phyloP scores from a whole-genome alignment of 2,888 invertebrate species.

The Oligia strigilis region DNA sequence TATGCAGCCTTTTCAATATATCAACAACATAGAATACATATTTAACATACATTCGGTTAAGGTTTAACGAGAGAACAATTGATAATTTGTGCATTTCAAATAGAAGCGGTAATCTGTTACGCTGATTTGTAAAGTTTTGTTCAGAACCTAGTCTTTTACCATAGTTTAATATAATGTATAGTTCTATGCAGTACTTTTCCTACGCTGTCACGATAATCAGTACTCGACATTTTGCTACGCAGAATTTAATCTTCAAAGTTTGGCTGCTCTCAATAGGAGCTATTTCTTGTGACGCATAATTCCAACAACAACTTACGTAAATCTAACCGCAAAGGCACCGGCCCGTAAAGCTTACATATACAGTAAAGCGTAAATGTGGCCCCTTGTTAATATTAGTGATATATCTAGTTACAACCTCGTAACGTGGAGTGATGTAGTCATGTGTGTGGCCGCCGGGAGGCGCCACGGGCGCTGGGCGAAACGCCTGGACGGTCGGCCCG shows the following conservation, averaged over 20 bases:
- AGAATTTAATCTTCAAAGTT: conserved; percentile 3
- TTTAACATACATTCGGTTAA: neutral
- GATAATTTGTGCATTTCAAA: neutral
- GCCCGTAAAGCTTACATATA: conserved; percentile 34
- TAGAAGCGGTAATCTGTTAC: neutral
- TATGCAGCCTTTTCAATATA: conserved; percentile 2
- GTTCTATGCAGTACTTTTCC: neutral
- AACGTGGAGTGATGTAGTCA: conserved; percentile 50
- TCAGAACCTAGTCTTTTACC: neutral
- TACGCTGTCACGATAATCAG: neutral
- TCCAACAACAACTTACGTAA: conserved; percentile 6
- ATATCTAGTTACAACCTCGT: conserved; percentile 61
- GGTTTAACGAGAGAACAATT: neutral
- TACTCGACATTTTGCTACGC: conserved; percentile 9
- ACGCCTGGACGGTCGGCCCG: conserved; percentile 41
- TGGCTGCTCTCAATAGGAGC: conserved; percentile 7
- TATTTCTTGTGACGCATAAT: conserved; percentile 2
- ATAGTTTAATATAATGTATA: neutral
- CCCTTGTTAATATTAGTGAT: conserved; percentile 54
- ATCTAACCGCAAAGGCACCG: conserved; percentile 35
- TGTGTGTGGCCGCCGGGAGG: conserved; percentile 30
- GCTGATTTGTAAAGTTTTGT: neutral
- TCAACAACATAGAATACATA: conserved; percentile 8
- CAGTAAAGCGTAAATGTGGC: conserved; percentile 50
- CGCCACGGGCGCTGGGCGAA: conserved; percentile 30